Base-by-base conservation (phyloP, 2,888 invertebrate genomes). In the Amorpha juglandis region DNA sequence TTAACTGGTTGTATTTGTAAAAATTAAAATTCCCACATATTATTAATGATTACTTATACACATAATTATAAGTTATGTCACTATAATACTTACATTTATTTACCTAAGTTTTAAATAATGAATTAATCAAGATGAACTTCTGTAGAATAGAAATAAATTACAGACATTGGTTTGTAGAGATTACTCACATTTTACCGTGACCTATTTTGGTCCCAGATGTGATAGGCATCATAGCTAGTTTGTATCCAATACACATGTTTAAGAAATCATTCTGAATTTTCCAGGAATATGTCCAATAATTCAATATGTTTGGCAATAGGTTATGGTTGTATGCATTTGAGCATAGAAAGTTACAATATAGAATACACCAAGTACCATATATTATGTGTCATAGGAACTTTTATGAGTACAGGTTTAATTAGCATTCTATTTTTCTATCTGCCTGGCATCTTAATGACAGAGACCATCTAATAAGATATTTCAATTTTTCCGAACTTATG, bases 121-220 rank as follows among this genome's bases (percentile, higher is more conserved):
- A 38, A 58, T 16, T 19, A 42, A 16, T 7, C 38, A 16, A 38
- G 38, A 58, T 58, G 58, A 19, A 58, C 12, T 38, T 58, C 19
- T 19, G 42, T 16, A 58, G 11, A 58, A 42, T 42, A 19, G 58
- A 58, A 58, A 42, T 58, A 58, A 38, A 58, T 42, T 58, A 19
- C 38, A 42, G 38, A 42, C 42, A 38, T 58, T 42, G 42, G 12
- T 58, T n/a, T 58, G 16, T 58, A 42, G 58, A 58, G 58, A 58
- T 58, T 58, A 58, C 58, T 58, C 58, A 58, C 42, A 58, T 58
- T 58, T 58, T 38, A 19, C 42, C 58, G 19, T 58, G 58, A 58
- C 58, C 58, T 58, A 58, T 58, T 58, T 58, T 58, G 58, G 58
- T 42, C 58, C 58, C 58, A 58, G 58, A 58, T 58, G 58, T 58